Conservation (phyloP, 92 coral and sea anemone genomes). For the Actinostola sp. region DNA sequence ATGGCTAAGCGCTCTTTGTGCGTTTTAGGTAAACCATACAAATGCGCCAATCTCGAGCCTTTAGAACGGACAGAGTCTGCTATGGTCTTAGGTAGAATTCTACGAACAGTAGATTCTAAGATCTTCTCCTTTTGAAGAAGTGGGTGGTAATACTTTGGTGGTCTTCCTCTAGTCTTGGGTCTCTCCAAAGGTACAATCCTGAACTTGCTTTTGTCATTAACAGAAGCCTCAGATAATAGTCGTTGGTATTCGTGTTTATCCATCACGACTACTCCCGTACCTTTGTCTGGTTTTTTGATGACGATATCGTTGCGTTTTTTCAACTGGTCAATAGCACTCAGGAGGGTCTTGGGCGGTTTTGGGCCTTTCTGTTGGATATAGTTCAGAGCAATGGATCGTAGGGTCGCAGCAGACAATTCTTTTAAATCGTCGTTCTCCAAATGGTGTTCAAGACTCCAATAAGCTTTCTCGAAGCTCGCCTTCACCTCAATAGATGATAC, state of each 20-base stretch:
- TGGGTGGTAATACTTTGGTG: constrained; percentile 42
- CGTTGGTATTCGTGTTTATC: constrained; percentile 25
- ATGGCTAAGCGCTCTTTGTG: constrained; percentile 45
- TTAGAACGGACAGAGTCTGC: constrained; percentile 24
- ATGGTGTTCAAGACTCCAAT: constrained; percentile 20
- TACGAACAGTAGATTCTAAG: constrained; percentile 1
- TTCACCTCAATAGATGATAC: constrained; percentile 14
- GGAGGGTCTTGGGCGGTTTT: constrained; percentile 25
- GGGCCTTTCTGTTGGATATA: constrained; percentile 35
- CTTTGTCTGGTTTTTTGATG: constrained; percentile 28
- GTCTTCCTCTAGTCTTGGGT: constrained; percentile 33
- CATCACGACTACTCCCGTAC: constrained; percentile 27
- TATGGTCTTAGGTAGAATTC: constrained; percentile 21
- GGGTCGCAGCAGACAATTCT: constrained; percentile 32
- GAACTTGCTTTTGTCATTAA: constrained; percentile 29
- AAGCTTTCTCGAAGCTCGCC: constrained; percentile 44
- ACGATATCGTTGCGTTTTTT: constrained; percentile 31
- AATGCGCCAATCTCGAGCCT: constrained; percentile 38
- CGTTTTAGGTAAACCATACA: constrained; percentile 42
- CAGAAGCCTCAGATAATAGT: constrained; percentile 25
- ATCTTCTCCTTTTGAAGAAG: constrained; percentile 30
- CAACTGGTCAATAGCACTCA: neutral
- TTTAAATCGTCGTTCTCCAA: neutral
- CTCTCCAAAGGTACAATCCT: constrained; percentile 12
- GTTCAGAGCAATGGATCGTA: constrained; percentile 41